A percentile compares a stretch with the other conserved stretches of the same genome.
phyloP scores from a whole-genome alignment of 2,113 vertebrate species.

The Heteronetta atricapilla region DNA sequence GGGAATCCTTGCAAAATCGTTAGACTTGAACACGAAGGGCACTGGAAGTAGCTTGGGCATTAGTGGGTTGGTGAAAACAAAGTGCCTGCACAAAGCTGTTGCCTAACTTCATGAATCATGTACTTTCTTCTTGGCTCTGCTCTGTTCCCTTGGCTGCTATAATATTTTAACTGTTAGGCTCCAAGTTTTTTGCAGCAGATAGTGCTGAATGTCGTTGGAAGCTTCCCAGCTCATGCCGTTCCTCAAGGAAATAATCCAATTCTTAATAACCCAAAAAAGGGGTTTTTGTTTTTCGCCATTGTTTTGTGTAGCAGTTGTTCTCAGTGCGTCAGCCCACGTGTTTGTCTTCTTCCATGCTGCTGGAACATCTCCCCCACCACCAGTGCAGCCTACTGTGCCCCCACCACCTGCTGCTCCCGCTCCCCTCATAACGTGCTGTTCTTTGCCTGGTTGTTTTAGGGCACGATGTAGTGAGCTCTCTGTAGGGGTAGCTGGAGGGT shows the following conservation, averaged over 20 bases:
- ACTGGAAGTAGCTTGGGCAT: background rate
- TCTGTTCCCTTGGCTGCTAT: background rate
- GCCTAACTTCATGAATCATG: accelerated
- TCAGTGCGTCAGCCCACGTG: background rate
- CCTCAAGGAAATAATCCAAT: background rate
- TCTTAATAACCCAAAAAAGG: background rate
- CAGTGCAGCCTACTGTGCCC: background rate
- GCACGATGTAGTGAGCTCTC: background rate
- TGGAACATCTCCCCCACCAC: background rate
- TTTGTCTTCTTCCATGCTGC: background rate
- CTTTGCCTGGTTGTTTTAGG: background rate
- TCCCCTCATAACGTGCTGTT: background rate
- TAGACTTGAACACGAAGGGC: accelerated
- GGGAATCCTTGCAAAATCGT: background rate
- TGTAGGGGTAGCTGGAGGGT: background rate
- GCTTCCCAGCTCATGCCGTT: background rate
- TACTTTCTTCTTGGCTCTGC: background rate
- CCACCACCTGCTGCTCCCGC: background rate
- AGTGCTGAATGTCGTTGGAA: background rate
- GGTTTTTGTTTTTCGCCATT: background rate
- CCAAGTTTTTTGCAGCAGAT: background rate
- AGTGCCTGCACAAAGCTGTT: background rate
- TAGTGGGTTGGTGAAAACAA: background rate
- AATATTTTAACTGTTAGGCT: background rate
- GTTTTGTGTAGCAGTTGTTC: background rate